These are phyloP conservation scores for Cherax destructor DNA, from an alignment of 1,140 invertebrate genomes.

Conservation along the genomic window DNA sequence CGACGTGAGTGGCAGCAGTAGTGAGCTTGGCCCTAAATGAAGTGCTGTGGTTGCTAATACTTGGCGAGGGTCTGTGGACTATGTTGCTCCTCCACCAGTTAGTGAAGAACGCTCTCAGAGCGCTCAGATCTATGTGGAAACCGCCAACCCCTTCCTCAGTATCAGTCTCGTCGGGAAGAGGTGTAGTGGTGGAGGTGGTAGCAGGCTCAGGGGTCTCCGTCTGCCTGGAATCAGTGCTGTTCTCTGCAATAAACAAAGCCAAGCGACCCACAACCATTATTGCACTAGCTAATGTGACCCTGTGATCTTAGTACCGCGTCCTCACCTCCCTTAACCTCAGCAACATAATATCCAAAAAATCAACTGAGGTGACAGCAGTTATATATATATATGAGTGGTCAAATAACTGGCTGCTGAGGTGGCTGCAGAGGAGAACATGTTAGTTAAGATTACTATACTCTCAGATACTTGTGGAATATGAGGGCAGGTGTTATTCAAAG, in stretches of 20 bases:
- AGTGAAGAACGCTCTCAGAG: slow-evolving; percentile 47
- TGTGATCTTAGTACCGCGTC: not conserved
- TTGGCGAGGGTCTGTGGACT: too few relatives aligned
- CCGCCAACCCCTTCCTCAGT: not conserved
- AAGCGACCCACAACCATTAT: slow-evolving; percentile 5
- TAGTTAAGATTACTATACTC: too few relatives aligned
- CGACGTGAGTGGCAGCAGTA: not conserved
- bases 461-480: too few relatives aligned
- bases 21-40: not conserved
- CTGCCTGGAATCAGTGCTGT: not conserved
- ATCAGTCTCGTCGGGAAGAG: not conserved
- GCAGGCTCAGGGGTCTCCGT: not conserved
- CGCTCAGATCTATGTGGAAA: slow-evolving; percentile 14
- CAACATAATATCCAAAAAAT: too few relatives aligned
- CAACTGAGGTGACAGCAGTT: too few relatives aligned
- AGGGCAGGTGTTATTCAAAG: too few relatives aligned
- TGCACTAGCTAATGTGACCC: too few relatives aligned
- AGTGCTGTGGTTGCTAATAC: not conserved
- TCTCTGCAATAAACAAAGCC: slow-evolving; percentile 38
- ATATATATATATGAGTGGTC: too few relatives aligned
- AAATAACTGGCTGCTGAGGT: too few relatives aligned
- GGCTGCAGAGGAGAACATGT: too few relatives aligned
- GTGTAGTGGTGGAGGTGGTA: slow-evolving; percentile 11
- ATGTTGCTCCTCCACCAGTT: not conserved
- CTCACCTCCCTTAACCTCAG: not conserved